Percentiles rank a stretch among this genome's conserved stretches.
Evolutionary conservation across 37 sponge, comb jelly and placozoan genomes (phyloP).

Genomic region (Eunapius fragilis): DNA sequence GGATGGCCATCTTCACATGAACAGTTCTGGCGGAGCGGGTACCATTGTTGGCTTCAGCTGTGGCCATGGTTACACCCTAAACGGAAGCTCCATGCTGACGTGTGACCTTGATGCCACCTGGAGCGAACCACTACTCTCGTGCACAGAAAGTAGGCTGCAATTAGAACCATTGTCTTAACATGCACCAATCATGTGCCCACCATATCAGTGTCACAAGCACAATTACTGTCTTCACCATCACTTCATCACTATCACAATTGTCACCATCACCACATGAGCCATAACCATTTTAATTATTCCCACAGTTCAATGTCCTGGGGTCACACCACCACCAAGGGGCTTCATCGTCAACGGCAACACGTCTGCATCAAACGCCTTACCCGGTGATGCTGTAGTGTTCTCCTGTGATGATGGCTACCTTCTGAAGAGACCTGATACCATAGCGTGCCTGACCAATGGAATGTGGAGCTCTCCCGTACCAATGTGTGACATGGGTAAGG

Average conservation of each 20-base stretch:
- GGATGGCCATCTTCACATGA: not conserved
- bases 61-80: not conserved
- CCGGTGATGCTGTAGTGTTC: slow-evolving; percentile 1
- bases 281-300: no score
- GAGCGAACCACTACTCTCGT: not conserved
- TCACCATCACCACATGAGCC: no score
- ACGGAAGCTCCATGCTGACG: not conserved
- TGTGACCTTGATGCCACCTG: not conserved
- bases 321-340: not conserved
- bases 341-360: not conserved
- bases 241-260: no score
- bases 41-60: not conserved
- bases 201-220: no score
- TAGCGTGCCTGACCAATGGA: slow-evolving; percentile 15
- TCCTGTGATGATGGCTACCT: slow-evolving; percentile 16
- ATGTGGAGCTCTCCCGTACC: slow-evolving; percentile 12
- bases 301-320: not conserved
- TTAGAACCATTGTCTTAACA: not conserved
- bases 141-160: not conserved
- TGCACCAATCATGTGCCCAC: not conserved
- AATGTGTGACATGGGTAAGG: not conserved
- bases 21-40: not conserved
- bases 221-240: no score
- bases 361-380: not conserved
- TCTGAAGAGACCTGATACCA: not conserved